Base-by-base conservation (phyloP, 1,140 invertebrate genomes). In the Carcinoscorpius rotundicauda region DNA sequence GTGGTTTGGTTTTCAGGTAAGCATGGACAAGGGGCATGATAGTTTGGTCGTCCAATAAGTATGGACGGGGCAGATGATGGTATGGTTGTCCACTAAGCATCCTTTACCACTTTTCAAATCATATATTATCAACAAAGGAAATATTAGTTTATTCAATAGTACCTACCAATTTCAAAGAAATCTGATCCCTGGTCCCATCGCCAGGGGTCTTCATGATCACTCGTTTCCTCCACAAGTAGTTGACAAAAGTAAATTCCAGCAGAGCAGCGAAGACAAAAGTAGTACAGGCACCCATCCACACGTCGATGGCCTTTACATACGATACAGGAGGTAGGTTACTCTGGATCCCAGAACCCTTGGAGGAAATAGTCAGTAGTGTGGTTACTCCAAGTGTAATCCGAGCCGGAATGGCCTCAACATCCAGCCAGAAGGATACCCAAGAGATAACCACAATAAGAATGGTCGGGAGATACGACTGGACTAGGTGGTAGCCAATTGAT, bases 391-490 rank as follows among this genome's bases (percentile, higher is more conserved):
- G 75, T 6, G 83, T 82, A 10, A 83, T 82, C 51, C 83, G 73
- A 49, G 81, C 83, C 4, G 83, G 83, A 10, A 84, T 82, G 0
- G 83, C 81, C 66, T 85, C 82, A 4, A 84, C 82, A 70, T 85
- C 83, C 78, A 85, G 80, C 84, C 83, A 85, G 72, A 85, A 84
- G 8, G 79, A 81, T 50, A 85, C 82, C 84, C 84, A 85, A 5
- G 82, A 84, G 61, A 86, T 85, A 59, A 84, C 82, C 5, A 85
- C 84, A 68, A 85, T 86, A 48, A 85, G 73, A 61, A 84, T 83
- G 11, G 83, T 84, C 2, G 84, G 84, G 60, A 86, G 75, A 73
- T 85, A 85, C 51, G 80, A 82, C 73, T 86, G 85, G 4, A 86
- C 82, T 62, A 85, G 66, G 73, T 86, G 82, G 73, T 82, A 86